phyloP scores from a whole-genome alignment of 2,797 vertebrate species.

The Pangasius krempfi region DNA sequence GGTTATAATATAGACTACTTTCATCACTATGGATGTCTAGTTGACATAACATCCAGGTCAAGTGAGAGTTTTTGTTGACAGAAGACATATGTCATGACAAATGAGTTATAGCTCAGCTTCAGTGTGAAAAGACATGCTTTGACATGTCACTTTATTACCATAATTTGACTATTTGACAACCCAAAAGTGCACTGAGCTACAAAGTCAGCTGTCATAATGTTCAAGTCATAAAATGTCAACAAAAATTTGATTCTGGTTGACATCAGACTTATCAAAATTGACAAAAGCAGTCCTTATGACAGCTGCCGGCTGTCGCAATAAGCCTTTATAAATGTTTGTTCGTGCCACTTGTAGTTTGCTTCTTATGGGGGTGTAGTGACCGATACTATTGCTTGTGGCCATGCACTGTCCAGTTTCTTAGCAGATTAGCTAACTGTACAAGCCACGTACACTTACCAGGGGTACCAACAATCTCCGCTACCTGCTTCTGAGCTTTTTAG shows the following conservation, averaged over 20 bases:
- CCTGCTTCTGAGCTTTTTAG: neutral
- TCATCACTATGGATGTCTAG: neutral
- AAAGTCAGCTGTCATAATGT: neutral
- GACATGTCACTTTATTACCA: constrained; percentile 10
- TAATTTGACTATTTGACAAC: neutral
- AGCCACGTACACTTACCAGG: neutral
- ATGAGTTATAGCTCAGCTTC: neutral
- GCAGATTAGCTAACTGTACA: neutral
- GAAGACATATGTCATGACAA: neutral
- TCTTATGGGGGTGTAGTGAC: neutral
- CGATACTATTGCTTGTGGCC: neutral
- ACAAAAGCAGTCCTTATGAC: neutral
- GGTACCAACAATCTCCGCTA: neutral
- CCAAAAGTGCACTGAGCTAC: neutral
- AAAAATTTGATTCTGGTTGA: neutral
- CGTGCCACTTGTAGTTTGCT: neutral
- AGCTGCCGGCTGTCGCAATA: neutral
- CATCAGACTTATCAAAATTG: neutral
- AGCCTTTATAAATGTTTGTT: neutral
- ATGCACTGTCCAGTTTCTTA: neutral
- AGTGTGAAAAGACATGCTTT: neutral
- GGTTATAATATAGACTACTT: neutral
- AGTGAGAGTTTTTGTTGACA: neutral
- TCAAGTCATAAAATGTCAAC: neutral
- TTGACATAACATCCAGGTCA: neutral